Conservation (phyloP, 2,797 vertebrate species). For the Valencia hispanica region DNA sequence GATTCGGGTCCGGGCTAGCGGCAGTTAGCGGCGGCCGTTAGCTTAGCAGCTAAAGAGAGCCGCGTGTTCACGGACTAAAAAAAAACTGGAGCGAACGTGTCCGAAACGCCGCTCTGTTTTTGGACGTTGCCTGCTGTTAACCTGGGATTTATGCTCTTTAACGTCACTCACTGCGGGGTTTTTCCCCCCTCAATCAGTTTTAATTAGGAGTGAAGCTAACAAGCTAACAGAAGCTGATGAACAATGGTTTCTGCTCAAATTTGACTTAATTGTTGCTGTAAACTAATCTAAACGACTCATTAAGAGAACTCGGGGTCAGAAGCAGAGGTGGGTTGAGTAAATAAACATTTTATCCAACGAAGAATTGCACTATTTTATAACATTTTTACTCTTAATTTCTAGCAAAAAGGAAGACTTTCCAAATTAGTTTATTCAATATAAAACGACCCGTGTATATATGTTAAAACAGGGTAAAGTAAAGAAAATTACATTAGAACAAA, state of each 20-base stretch:
- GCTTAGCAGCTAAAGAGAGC: slow-evolving; percentile 39
- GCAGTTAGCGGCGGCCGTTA: slow-evolving; percentile 40
- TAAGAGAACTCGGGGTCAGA: neutral
- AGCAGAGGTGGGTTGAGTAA: neutral
- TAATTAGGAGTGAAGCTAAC: neutral
- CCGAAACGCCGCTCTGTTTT: neutral
- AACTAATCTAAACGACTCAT: neutral
- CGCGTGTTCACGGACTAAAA: neutral
- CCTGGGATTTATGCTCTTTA: neutral
- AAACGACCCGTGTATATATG: too few species aligned
- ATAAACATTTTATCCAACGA: neutral
- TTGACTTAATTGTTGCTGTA: neutral
- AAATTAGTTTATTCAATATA: too few species aligned
- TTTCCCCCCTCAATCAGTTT: neutral
- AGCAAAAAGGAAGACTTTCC: too few species aligned
- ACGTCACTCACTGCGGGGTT: neutral
- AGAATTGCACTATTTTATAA: neutral
- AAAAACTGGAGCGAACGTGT: neutral
- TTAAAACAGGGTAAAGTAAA: too few species aligned
- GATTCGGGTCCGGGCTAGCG: neutral
- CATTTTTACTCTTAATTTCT: neutral
- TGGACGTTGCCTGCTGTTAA: neutral
- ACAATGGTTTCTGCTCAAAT: neutral
- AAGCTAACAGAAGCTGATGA: neutral
- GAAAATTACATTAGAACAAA: neutral